Percentiles rank a stretch among this genome's conserved stretches.
phyloP scores from a whole-genome alignment of 1,140 invertebrate genomes.

The Coelopa frigida region DNA sequence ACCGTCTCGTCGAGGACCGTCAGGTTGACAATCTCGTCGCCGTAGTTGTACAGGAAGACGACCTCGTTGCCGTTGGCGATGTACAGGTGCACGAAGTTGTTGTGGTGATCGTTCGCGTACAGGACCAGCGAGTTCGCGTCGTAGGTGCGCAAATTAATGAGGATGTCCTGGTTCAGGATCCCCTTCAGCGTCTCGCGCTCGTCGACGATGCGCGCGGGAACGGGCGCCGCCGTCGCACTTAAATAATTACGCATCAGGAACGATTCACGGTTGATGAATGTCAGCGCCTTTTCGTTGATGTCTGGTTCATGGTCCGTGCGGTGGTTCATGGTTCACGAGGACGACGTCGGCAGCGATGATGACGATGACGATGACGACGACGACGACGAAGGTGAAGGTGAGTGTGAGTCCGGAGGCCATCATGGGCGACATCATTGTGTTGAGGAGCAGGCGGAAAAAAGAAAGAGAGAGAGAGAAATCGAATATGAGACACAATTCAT shows the following conservation, averaged over 20 bases:
- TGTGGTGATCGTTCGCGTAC: slow-evolving; percentile 87
- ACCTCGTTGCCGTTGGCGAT: slow-evolving; percentile 67
- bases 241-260: slow-evolving; percentile 73
- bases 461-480: background rate
- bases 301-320: too few relatives aligned
- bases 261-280: slow-evolving; percentile 73
- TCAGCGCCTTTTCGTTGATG: slow-evolving; percentile 81
- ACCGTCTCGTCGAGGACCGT: slow-evolving; percentile 65
- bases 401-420: too few relatives aligned
- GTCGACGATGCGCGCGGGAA: slow-evolving; percentile 51
- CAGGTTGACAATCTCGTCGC: slow-evolving; percentile 70
- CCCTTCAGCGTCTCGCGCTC: slow-evolving; percentile 59
- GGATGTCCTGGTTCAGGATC: slow-evolving; percentile 68
- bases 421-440: too few relatives aligned
- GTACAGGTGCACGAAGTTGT: slow-evolving; percentile 89
- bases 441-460: too few relatives aligned
- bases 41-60: slow-evolving; percentile 77
- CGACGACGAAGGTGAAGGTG: background rate
- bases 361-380: too few relatives aligned
- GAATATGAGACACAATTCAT: too few relatives aligned
- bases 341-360: too few relatives aligned
- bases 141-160: slow-evolving; percentile 82
- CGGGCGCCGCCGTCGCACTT: slow-evolving; percentile 32
- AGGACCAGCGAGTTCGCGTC: slow-evolving; percentile 73
- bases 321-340: too few relatives aligned